phyloP scores from a whole-genome alignment of 2,888 invertebrate genomes.

The Coleophora flavipennella region DNA sequence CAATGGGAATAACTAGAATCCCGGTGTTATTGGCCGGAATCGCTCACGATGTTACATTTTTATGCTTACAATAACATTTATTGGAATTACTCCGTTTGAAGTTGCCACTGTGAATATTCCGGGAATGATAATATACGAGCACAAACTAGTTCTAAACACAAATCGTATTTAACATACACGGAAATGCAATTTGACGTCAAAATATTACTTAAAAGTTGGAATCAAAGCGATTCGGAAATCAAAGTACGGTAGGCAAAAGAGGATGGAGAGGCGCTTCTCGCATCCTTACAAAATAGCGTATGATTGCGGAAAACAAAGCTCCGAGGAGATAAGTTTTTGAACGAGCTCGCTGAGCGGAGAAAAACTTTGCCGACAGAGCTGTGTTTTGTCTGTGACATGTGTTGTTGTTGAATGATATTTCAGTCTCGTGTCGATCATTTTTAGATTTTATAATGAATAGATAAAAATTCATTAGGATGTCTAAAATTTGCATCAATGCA shows the following conservation, averaged over 20 bases:
- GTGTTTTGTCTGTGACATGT: constrained; percentile 27
- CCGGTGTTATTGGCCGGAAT: constrained; percentile 65
- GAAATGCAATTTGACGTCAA: constrained; percentile 63
- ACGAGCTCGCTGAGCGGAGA: constrained; percentile 35
- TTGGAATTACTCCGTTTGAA: constrained; percentile 33
- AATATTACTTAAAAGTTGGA: constrained; percentile 64
- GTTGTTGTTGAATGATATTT: constrained; percentile 25
- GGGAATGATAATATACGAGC: constrained; percentile 26
- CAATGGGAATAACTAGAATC: constrained; percentile 64
- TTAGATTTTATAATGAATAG: constrained; percentile 28
- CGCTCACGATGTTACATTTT: constrained; percentile 44
- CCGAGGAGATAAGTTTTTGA: constrained; percentile 42
- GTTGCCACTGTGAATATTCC: constrained; percentile 33
- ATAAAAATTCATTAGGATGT: too few species aligned
- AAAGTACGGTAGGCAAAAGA: constrained; percentile 60
- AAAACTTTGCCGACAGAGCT: constrained; percentile 56
- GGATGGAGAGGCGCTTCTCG: constrained; percentile 36
- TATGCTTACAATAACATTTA: constrained; percentile 36
- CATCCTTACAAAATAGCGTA: constrained; percentile 66
- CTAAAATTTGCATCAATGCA: too few species aligned
- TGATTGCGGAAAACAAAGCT: constrained; percentile 63
- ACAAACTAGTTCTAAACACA: constrained; percentile 46
- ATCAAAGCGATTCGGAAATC: constrained; percentile 67
- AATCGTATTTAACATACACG: constrained; percentile 55
- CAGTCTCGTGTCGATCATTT: constrained; percentile 28